phyloP scores from a whole-genome alignment of 2,888 invertebrate species.

The Linnaemya vulpina region DNA sequence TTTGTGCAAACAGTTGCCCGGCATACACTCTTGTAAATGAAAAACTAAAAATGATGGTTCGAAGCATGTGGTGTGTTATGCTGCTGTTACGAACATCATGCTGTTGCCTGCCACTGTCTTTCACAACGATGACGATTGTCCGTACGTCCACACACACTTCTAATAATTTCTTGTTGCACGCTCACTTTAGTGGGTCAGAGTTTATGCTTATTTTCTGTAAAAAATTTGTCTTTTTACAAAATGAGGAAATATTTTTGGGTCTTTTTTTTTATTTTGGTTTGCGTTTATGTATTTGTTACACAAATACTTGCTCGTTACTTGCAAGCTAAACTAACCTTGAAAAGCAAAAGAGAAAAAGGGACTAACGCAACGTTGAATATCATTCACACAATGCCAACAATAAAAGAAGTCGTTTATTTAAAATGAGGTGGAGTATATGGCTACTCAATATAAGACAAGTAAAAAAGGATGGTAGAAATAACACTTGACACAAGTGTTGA shows the following conservation, averaged over 20 bases:
- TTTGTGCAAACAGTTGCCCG: conserved; percentile 24
- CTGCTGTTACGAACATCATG: not conserved
- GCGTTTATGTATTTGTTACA: conserved; percentile 23
- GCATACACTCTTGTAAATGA: conserved; percentile 13
- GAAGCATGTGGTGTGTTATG: conserved; percentile 25
- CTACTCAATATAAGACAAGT: not conserved
- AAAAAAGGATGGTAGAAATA: conserved; percentile 11
- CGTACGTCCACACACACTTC: too few relatives aligned
- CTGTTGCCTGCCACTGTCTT: conserved; percentile 11
- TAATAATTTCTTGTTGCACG: conserved; percentile 6
- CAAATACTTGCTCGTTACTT: conserved; percentile 51
- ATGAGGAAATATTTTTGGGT: not conserved
- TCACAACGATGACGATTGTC: not conserved
- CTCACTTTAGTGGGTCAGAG: conserved; percentile 43
- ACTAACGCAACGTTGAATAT: conserved; percentile 21
- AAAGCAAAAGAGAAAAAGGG: conserved; percentile 21
- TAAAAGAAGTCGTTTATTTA: conserved; percentile 30
- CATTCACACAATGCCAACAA: conserved; percentile 44
- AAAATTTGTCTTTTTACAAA: not conserved
- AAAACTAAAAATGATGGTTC: conserved; percentile 34
- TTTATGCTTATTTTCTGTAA: conserved; percentile 20
- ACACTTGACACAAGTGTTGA: not conserved
- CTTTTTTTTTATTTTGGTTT: not conserved
- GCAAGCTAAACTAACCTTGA: conserved; percentile 51
- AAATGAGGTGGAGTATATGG: conserved; percentile 44